Conservation (phyloP, 2,113 vertebrate species). For the Uria lomvia region DNA sequence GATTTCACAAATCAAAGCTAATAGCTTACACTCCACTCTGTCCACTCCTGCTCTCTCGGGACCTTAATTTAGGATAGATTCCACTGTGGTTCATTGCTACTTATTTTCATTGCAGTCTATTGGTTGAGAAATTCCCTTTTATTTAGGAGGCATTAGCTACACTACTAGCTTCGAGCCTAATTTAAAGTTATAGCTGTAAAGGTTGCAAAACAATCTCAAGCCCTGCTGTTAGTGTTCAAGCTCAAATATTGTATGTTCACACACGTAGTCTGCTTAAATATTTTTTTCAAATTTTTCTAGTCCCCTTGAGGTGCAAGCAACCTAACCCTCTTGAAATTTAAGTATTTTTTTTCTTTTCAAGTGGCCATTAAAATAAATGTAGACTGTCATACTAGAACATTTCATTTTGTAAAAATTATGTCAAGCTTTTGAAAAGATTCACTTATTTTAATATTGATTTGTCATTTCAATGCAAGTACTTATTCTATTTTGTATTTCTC, state of each 20-base stretch:
- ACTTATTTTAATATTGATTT: not conserved
- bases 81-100: not conserved
- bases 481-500: not conserved
- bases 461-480: not conserved
- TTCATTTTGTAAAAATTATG: not conserved
- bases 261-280: not conserved
- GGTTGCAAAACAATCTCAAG: not conserved
- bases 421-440: not conserved
- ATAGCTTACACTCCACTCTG: not conserved
- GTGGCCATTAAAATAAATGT: not conserved
- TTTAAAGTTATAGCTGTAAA: not conserved
- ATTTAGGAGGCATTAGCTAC: not conserved
- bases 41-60: not conserved
- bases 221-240: not conserved
- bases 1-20: not conserved
- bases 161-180: not conserved
- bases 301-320: not conserved
- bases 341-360: not conserved
- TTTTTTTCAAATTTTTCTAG: not conserved
- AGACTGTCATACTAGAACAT: not conserved
- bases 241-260: not conserved
- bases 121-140: not conserved
- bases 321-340: not conserved
- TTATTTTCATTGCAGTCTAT: not conserved
- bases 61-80: not conserved